phyloP scores from a whole-genome alignment of 2,113 vertebrate species.

The Tetrax tetrax region DNA sequence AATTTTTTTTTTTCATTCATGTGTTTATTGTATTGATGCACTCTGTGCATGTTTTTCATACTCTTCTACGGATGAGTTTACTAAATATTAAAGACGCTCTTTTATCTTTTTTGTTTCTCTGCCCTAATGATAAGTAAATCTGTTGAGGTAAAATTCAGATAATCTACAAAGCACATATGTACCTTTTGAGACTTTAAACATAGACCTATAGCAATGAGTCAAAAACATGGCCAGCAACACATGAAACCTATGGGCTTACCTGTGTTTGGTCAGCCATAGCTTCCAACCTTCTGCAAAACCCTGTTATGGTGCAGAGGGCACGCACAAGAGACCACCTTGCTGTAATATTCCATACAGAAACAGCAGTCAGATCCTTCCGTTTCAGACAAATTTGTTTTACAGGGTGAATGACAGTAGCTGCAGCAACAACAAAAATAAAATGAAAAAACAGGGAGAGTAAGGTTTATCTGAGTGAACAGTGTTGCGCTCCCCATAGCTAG shows the following conservation, averaged over 20 bases:
- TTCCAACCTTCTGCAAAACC: not conserved
- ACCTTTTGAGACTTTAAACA: not conserved
- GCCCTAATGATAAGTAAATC: not conserved
- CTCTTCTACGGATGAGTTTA: not conserved
- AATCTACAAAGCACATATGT: not conserved
- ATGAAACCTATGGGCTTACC: not conserved
- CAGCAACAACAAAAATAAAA: not conserved
- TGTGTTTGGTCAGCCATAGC: not conserved
- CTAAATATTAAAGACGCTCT: not conserved
- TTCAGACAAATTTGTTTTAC: not conserved
- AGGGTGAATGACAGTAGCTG: not conserved
- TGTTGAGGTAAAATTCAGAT: not conserved
- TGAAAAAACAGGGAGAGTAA: not conserved
- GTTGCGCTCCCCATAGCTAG: not conserved
- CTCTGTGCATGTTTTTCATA: not conserved
- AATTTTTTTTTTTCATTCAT: not conserved
- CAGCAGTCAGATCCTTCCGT: not conserved
- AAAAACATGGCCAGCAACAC: not conserved
- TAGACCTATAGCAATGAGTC: not conserved
- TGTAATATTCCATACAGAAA: not conserved
- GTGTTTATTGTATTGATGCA: not conserved
- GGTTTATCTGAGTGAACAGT: not conserved
- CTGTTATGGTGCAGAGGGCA: not conserved
- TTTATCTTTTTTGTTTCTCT: not conserved
- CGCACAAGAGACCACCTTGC: not conserved